Conservation (phyloP, 2,797 vertebrate genomes). For the Squalus acanthias region DNA sequence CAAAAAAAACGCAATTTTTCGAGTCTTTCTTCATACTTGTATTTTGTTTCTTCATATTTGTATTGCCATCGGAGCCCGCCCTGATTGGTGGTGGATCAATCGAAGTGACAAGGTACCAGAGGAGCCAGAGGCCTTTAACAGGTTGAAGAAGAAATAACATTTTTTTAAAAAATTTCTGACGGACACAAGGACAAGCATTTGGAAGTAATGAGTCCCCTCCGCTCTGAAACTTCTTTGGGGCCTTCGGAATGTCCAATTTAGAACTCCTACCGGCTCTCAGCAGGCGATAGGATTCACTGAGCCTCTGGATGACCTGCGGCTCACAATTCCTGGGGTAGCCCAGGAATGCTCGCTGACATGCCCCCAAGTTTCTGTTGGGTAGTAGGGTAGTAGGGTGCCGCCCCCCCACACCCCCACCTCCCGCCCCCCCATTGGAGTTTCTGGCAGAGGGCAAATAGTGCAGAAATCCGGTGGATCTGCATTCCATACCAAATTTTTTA, state of each 20-base stretch:
- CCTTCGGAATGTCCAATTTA: not conserved
- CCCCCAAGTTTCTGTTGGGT: not conserved
- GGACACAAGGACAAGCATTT: not conserved
- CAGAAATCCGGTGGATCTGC: not conserved
- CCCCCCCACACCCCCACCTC: not conserved
- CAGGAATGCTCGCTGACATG: too few relatives aligned
- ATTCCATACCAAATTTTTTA: not conserved
- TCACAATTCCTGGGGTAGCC: not conserved
- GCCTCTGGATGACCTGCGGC: not conserved
- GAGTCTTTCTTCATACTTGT: not conserved
- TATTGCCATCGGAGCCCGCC: not conserved
- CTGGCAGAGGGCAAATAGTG: not conserved
- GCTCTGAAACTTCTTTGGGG: not conserved
- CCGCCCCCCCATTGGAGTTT: not conserved
- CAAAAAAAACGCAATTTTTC: not conserved
- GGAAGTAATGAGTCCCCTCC: not conserved
- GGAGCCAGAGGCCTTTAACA: not conserved
- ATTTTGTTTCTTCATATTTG: not conserved
- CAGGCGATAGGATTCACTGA: not conserved
- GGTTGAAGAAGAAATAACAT: not conserved
- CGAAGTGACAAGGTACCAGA: not conserved
- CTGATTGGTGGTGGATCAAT: not conserved
- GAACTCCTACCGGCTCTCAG: not conserved
- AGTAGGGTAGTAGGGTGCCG: not conserved
- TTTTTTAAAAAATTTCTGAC: too few relatives aligned